Conservation (phyloP, 2,113 vertebrate species). For the Paramisgurnus dabryanus region DNA sequence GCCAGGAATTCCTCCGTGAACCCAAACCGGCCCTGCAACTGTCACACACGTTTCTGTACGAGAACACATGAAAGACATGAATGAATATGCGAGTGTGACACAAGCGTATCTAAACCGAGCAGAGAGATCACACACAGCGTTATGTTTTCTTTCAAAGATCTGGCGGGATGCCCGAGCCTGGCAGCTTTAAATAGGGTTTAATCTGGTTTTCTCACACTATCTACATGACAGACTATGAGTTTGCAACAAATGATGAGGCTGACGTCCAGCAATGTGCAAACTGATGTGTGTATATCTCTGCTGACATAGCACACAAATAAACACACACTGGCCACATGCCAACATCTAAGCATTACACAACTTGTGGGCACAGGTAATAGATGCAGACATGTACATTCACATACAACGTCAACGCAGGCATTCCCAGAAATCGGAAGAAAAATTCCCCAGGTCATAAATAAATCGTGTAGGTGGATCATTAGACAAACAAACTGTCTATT, state of each 20-base stretch:
- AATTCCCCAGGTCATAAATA: conserved; percentile 40
- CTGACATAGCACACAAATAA: conserved; percentile 12
- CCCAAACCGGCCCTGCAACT: conserved; percentile 14
- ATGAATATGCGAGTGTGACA: not conserved
- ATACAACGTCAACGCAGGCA: conserved; percentile 19
- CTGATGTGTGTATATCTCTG: not conserved
- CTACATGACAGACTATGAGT: not conserved
- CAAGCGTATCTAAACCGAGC: not conserved
- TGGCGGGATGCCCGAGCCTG: not conserved
- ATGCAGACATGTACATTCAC: conserved; percentile 33
- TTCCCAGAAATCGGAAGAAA: not conserved
- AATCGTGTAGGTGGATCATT: conserved; percentile 27
- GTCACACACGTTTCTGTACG: conserved; percentile 5
- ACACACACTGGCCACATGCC: conserved; percentile 1
- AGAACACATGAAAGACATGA: conserved; percentile 3
- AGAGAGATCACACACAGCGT: not conserved
- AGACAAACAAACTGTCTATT: conserved; percentile 14
- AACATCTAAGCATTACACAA: conserved; percentile 20
- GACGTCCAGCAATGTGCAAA: conserved; percentile 2
- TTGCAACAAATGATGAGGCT: not conserved
- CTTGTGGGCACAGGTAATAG: conserved; percentile 27
- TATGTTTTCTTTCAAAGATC: conserved; percentile 22
- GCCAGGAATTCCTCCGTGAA: conserved; percentile 26
- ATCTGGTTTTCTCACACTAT: conserved; percentile 3
- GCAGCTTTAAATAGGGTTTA: not conserved